A percentile compares a stretch with the other conserved stretches of the same genome.
phyloP scores from a whole-genome alignment of 2,113 vertebrate genomes.

The Pteropus alecto region DNA sequence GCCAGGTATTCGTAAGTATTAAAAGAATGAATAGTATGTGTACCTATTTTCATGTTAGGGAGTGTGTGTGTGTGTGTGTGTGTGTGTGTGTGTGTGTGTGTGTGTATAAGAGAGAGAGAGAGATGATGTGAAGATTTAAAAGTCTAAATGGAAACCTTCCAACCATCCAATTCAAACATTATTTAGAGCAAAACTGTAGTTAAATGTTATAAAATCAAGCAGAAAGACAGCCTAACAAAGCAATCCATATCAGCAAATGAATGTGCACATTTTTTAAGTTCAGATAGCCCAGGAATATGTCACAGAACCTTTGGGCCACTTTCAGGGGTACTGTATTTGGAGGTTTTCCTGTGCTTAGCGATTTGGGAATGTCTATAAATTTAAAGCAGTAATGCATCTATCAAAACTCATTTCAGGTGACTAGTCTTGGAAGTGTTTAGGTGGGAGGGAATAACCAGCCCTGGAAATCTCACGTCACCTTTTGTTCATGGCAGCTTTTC shows the following conservation, averaged over 20 bases:
- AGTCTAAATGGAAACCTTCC: background rate
- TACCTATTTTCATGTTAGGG: background rate
- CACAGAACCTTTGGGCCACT: background rate
- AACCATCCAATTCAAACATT: background rate
- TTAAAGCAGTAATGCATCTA: background rate
- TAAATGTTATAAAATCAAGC: background rate
- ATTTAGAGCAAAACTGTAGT: background rate
- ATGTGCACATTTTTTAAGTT: background rate
- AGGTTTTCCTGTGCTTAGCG: background rate
- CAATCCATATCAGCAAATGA: background rate
- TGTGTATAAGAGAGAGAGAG: background rate
- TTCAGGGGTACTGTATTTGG: background rate
- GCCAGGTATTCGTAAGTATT: background rate
- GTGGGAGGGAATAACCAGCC: background rate
- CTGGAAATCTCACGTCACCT: background rate
- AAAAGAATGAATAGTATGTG: background rate
- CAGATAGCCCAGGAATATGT: background rate
- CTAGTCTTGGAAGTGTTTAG: background rate
- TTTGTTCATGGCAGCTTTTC: background rate
- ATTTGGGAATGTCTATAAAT: slow-evolving; percentile 19
- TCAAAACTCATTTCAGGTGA: background rate
- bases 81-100: background rate
- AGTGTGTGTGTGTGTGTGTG: fast-evolving
- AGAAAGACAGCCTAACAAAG: background rate
- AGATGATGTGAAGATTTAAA: background rate